A percentile compares a stretch with the other conserved stretches of the same genome.
These are phyloP conservation scores for Tiliacea aurago DNA, from an alignment of 2,888 invertebrate species.

Conservation along the genomic window DNA sequence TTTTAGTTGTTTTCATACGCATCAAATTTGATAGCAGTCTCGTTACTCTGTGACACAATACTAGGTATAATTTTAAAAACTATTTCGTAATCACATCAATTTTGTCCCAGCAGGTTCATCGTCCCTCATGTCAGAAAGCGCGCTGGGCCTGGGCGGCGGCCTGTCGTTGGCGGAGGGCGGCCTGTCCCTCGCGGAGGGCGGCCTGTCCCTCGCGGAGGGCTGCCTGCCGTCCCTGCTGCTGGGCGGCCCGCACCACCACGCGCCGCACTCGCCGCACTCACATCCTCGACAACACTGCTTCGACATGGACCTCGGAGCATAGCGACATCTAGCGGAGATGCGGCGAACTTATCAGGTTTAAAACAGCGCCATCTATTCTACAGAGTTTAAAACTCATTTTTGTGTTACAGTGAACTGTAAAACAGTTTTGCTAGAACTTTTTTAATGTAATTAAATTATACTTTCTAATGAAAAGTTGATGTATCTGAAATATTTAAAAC, in stretches of 20 bases:
- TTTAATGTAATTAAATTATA: neutral
- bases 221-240: constrained; percentile 81
- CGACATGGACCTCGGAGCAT: constrained; percentile 87
- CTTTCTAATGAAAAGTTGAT: neutral
- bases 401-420: neutral
- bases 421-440: neutral
- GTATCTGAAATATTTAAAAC: neutral
- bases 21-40: neutral
- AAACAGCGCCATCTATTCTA: constrained; percentile 39
- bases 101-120: constrained; percentile 73
- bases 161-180: constrained; percentile 75
- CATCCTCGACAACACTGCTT: constrained; percentile 84
- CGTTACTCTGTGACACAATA: too few relatives aligned
- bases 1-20: neutral
- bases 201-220: constrained; percentile 72
- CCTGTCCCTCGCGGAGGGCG: constrained; percentile 70
- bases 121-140: constrained; percentile 73
- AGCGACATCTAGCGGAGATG: constrained; percentile 31
- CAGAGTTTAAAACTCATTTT: neutral
- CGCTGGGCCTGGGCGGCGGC: constrained; percentile 71
- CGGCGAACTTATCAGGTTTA: neutral
- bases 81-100: neutral
- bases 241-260: constrained; percentile 83
- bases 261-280: constrained; percentile 85
- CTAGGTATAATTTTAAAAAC: neutral